Percentiles rank a stretch among this genome's conserved stretches.
Evolutionary conservation across 2,888 invertebrate species (phyloP).

Genomic region (Aphidius colemani): DNA sequence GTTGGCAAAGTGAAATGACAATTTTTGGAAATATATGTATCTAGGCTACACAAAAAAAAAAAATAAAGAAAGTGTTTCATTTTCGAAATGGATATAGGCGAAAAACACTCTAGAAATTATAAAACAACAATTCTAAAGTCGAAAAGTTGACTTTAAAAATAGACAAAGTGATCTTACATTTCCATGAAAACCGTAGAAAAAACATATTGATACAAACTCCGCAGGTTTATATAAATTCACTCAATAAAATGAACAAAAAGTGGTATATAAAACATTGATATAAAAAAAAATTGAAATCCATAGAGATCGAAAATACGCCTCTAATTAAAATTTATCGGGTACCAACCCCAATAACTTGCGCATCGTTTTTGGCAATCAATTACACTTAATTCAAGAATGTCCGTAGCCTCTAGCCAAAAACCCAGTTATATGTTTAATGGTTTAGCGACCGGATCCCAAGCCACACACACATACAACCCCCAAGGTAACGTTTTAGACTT

Average conservation of each 20-base stretch:
- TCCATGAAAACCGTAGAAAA: constrained; percentile 1
- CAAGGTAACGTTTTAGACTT: constrained; percentile 1
- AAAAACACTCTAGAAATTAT: constrained; percentile 9
- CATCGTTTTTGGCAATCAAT: constrained; percentile 38
- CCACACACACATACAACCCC: not conserved
- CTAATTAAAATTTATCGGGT: constrained; percentile 42
- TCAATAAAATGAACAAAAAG: too few species aligned
- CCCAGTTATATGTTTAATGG: not conserved
- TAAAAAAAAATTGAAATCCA: constrained; percentile 6
- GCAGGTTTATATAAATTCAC: not conserved
- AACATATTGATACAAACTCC: constrained; percentile 13
- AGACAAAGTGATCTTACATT: too few species aligned
- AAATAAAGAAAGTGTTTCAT: constrained; percentile 15
- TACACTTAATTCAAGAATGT: constrained; percentile 36
- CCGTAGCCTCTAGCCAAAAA: constrained; percentile 8
- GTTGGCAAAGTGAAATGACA: too few species aligned
- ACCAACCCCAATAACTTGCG: constrained; percentile 28
- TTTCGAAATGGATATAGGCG: constrained; percentile 19
- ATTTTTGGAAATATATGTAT: too few species aligned
- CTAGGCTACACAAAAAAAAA: not conserved
- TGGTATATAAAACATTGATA: too few species aligned
- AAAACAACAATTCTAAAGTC: not conserved
- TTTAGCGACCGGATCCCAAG: too few species aligned
- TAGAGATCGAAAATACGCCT: constrained; percentile 31
- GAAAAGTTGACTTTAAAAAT: not conserved